phyloP scores from a whole-genome alignment of 2,888 invertebrate species.

The Temnothorax unifasciatus region DNA sequence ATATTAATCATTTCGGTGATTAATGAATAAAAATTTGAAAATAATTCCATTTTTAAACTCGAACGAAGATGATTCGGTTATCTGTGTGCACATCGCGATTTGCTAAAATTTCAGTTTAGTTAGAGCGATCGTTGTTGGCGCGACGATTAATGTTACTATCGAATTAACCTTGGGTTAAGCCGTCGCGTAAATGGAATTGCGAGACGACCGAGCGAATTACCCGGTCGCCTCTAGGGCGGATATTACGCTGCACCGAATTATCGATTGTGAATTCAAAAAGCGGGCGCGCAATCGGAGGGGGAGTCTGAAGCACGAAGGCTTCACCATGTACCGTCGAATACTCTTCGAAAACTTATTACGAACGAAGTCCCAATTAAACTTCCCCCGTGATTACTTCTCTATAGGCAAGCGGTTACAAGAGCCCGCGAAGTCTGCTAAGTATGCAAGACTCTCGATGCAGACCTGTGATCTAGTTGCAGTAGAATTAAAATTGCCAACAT shows the following conservation, averaged over 20 bases:
- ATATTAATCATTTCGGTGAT: not conserved
- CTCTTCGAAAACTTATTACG: constrained; percentile 54
- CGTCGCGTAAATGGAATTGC: constrained; percentile 56
- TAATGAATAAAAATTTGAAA: not conserved
- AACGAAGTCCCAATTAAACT: constrained; percentile 57
- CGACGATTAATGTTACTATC: constrained; percentile 57
- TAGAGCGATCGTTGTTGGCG: constrained; percentile 43
- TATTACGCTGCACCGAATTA: constrained; percentile 57
- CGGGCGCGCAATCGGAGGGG: constrained; percentile 54
- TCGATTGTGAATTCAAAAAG: constrained; percentile 58
- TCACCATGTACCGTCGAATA: constrained; percentile 45
- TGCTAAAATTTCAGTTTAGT: constrained; percentile 35
- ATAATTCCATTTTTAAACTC: not conserved
- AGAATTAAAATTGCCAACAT: constrained; percentile 26
- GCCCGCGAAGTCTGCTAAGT: constrained; percentile 34
- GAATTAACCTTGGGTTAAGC: constrained; percentile 55
- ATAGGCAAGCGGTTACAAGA: constrained; percentile 45
- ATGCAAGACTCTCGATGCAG: constrained; percentile 27
- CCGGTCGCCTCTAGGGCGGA: constrained; percentile 54
- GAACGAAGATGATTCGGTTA: not conserved
- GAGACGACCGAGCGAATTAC: constrained; percentile 57
- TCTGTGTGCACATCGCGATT: constrained; percentile 9
- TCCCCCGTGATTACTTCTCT: constrained; percentile 49
- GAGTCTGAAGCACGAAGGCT: constrained; percentile 33
- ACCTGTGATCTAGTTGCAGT: constrained; percentile 3